Evolutionary conservation across 2,113 vertebrate species (phyloP).

Genomic region (Brachyhypopomus occidentalis): DNA sequence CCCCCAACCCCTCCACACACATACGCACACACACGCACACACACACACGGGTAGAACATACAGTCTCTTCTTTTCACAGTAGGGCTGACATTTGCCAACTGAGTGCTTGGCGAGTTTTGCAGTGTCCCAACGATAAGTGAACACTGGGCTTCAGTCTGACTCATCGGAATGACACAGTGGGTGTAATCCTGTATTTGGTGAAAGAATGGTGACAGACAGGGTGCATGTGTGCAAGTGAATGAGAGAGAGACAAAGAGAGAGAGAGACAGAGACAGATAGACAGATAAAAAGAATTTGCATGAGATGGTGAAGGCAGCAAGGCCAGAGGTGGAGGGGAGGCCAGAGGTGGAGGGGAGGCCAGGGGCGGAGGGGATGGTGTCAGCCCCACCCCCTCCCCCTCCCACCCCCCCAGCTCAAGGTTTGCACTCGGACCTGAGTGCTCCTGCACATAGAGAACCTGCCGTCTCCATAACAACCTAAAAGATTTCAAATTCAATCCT

Average conservation of each 20-base stretch:
- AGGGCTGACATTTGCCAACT: conserved; percentile 43
- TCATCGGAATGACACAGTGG: conserved; percentile 46
- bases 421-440: too few relatives aligned
- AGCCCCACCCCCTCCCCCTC: too few relatives aligned
- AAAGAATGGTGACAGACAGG: conserved; percentile 33
- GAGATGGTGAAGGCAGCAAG: neutral
- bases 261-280: conserved; percentile 18
- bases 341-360: too few relatives aligned
- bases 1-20: neutral
- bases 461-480: neutral
- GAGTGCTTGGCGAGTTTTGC: conserved; percentile 42
- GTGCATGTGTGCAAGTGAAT: conserved; percentile 9
- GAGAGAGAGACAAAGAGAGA: conserved; percentile 37
- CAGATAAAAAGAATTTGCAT: neutral
- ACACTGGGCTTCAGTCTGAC: conserved; percentile 38
- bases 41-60: conserved; percentile 36
- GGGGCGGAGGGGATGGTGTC: too few relatives aligned
- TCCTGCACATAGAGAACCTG: too few relatives aligned
- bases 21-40: neutral
- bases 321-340: too few relatives aligned
- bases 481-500: neutral
- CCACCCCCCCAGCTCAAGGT: too few relatives aligned
- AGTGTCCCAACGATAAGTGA: conserved; percentile 44
- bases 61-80: conserved; percentile 40
- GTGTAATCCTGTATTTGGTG: conserved; percentile 39